These are phyloP conservation scores for Anabas testudineus DNA, from an alignment of 2,797 vertebrate species.

Conservation along the genomic window DNA sequence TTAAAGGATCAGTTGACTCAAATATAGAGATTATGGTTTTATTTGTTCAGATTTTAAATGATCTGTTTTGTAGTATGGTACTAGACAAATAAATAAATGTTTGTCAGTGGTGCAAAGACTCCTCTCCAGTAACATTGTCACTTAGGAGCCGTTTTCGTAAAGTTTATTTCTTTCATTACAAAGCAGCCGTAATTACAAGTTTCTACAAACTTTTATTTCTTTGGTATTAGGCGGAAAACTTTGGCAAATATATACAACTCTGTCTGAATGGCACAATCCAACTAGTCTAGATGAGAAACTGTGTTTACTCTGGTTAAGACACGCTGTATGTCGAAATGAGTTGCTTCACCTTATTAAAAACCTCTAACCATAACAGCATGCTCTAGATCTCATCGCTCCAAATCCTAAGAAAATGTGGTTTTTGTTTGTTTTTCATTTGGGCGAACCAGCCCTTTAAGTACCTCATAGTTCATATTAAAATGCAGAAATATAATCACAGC, in stretches of 20 bases:
- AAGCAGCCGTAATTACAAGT: too few relatives aligned
- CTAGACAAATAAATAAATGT: too few relatives aligned
- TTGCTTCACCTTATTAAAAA: slow-evolving; percentile 6
- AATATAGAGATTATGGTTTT: too few relatives aligned
- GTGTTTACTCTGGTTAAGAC: not conserved
- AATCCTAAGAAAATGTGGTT: not conserved
- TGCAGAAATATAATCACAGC: not conserved
- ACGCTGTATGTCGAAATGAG: not conserved
- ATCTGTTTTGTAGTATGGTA: too few relatives aligned
- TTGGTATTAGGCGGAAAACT: too few relatives aligned
- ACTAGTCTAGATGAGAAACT: not conserved
- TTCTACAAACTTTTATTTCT: too few relatives aligned
- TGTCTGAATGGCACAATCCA: too few relatives aligned
- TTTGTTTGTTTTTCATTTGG: not conserved
- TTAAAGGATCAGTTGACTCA: not conserved
- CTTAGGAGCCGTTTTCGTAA: not conserved
- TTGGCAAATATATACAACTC: too few relatives aligned
- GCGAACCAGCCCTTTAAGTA: not conserved
- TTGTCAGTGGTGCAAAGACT: too few relatives aligned
- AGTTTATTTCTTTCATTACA: too few relatives aligned
- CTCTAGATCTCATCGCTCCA: slow-evolving; percentile 4
- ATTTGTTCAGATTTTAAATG: too few relatives aligned
- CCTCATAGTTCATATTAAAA: not conserved
- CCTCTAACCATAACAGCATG: not conserved
- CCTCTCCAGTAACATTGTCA: not conserved